Percentiles rank a stretch among this genome's conserved stretches.
phyloP scores from a whole-genome alignment of 2,797 vertebrate genomes.

The Gila robusta region DNA sequence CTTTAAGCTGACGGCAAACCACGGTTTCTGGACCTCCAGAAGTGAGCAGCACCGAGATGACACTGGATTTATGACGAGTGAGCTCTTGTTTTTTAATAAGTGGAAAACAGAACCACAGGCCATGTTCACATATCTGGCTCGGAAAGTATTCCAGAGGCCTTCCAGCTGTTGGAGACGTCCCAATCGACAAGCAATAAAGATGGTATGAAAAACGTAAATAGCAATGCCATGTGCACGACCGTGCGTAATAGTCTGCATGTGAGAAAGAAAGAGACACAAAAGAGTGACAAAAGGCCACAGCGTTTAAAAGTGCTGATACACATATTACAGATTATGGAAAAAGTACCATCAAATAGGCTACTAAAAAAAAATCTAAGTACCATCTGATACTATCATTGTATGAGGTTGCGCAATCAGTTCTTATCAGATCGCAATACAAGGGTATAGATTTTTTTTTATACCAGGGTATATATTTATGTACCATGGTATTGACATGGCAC shows the following conservation, averaged over 20 bases:
- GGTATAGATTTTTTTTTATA: background rate
- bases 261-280: slow-evolving; percentile 11
- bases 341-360: background rate
- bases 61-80: slow-evolving; percentile 52
- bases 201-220: slow-evolving; percentile 49
- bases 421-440: background rate
- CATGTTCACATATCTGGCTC: slow-evolving; percentile 61
- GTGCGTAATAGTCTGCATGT: background rate
- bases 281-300: background rate
- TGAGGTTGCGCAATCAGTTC: background rate
- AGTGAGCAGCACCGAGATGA: slow-evolving; percentile 37
- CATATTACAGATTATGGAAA: slow-evolving; percentile 8
- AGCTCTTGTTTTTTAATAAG: slow-evolving; percentile 59
- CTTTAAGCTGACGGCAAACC: background rate
- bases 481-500: background rate
- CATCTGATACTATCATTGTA: background rate
- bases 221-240: slow-evolving; percentile 18
- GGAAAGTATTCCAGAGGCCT: slow-evolving; percentile 66
- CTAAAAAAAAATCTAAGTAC: background rate
- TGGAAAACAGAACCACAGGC: slow-evolving; percentile 59
- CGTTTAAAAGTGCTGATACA: background rate
- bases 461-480: background rate
- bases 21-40: slow-evolving; percentile 6
- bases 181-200: slow-evolving; percentile 54
- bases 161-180: slow-evolving; percentile 63